Evolutionary conservation across 2,797 vertebrate genomes (phyloP).

Genomic region (Meriones psammophilus): DNA sequence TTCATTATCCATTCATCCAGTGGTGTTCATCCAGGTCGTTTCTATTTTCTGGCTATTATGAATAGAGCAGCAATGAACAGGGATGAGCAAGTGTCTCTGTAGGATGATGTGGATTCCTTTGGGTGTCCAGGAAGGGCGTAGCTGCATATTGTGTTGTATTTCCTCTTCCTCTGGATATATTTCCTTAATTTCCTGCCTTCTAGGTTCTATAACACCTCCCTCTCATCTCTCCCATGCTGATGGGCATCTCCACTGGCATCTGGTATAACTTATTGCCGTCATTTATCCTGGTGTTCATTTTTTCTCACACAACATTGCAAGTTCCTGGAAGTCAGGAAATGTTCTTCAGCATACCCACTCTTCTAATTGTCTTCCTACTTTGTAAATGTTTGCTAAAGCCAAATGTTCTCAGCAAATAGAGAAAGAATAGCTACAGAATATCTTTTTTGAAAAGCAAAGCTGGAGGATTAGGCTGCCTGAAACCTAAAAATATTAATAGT

Average conservation of each 20-base stretch:
- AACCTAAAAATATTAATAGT: not conserved
- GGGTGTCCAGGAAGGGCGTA: not conserved
- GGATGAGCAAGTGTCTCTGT: not conserved
- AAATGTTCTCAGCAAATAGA: not conserved
- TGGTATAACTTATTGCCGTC: not conserved
- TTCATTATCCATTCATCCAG: not conserved
- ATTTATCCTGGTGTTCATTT: not conserved
- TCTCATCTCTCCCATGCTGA: not conserved
- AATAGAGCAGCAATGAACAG: not conserved
- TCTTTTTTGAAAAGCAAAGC: not conserved
- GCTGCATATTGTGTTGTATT: not conserved
- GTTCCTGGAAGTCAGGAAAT: not conserved
- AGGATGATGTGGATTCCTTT: not conserved
- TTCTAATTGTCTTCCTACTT: not conserved
- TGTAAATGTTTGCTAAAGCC: conserved; percentile 1
- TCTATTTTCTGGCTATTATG: not conserved
- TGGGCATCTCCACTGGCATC: not conserved
- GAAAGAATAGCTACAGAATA: not conserved
- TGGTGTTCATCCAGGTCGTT: not conserved
- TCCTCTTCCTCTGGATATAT: not conserved
- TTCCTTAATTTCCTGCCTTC: not conserved
- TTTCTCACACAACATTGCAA: not conserved
- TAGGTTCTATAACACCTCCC: not conserved
- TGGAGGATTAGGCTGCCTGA: not conserved
- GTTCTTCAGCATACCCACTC: not conserved